Evolutionary conservation across 2,113 vertebrate species (phyloP), one percentile per base, ranked within the genome.

Genomic region (Athene noctua): DNA sequence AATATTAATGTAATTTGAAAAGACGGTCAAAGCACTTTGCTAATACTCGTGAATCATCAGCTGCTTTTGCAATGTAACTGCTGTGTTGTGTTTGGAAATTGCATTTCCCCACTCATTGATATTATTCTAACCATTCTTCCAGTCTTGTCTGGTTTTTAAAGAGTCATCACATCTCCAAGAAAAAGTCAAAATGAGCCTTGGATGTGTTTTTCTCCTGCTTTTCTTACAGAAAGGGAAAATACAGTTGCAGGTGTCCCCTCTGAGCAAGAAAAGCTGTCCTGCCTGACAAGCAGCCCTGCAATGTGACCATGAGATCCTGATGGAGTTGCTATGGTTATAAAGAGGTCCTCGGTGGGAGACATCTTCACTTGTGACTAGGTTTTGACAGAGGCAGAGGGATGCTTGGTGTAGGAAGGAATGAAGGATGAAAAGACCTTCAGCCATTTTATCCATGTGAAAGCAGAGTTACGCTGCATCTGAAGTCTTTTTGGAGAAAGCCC

Each of bases 311-410:
- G 61, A 97, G 81, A 68, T 93, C 88, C 94, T 93, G 91, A 94
- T 96, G 95, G 93, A 98, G 97, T 95, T 98, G 94, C 97, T 96
- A 90, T 94, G 66, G 79, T 97, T 97, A 98, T 97, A 92, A 51
- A 97, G 90, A 97, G 91, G 89, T 96, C 95, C 94, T 97, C 97
- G 96, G 97, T 97, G 96, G 98, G 98, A 98, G 91, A 97, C 96
- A 97, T 97, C 98, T 98, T 99, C 98, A 96, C 98, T 98, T 97
- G 94, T 98, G 98, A 98, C 98, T 98, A 98, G 98, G 97, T 97
- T 98, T 96, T 97, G 98, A 98, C 96, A 97, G 97, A 94, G 86
- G 90, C 59, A 80, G 96, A 97, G 92, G 98, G 94, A 97, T 55
- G 67, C 74, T 98, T 97, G 96, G 93, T 96, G 91, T 55, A 29